Evolutionary conservation across 2,888 invertebrate genomes (phyloP), one percentile per base, ranked within the genome.

Genomic region (Pandemis cinnamomeana): DNA sequence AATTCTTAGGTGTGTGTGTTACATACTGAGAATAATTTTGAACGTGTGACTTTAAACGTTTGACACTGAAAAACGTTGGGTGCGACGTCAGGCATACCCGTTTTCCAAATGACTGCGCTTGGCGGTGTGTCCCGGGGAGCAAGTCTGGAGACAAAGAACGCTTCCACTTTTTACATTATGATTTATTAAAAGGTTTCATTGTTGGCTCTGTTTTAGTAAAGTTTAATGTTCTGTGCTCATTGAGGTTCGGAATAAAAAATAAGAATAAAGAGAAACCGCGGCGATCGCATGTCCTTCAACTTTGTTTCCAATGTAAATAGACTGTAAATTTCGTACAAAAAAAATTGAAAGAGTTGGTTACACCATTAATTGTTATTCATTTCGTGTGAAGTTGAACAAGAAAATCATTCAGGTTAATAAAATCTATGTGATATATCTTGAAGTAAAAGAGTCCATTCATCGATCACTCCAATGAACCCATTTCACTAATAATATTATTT

Each of bases 171-270:
- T 63, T 70, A 70, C 60, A 64, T 74, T 66, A 74, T 74, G 73
- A 74, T 74, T 74, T 74, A 74, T 74, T 74, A 74, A 74, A 63
- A 70, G 61, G 55, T 66, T 70, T 67, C 60, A 74, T 74, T 71
- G 71, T 71, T 67, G 60, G 67, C 67, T 67, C 71, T 61, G 73
- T 70, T 74, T 64, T 66, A 51, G 73, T 48, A 61, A 70, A 66
- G 73, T 70, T 74, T 66, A 74, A 74, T 74, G 73, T 70, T 67
- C 73, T 66, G 73, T 69, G 20, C 41, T 66, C 58, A 70, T 70
- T 66, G 55, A 20, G 15, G 55, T 61, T 60, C n/a, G 41, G 42
- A 41, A 61, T 58, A 48, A 58, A 55, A 55, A 20, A 41, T 53
- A 27, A 41, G 36, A 53, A 51, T 53, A 41, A 67, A 51, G 51